Conservation (phyloP, 2,113 vertebrate species). For the Casuarius casuarius region DNA sequence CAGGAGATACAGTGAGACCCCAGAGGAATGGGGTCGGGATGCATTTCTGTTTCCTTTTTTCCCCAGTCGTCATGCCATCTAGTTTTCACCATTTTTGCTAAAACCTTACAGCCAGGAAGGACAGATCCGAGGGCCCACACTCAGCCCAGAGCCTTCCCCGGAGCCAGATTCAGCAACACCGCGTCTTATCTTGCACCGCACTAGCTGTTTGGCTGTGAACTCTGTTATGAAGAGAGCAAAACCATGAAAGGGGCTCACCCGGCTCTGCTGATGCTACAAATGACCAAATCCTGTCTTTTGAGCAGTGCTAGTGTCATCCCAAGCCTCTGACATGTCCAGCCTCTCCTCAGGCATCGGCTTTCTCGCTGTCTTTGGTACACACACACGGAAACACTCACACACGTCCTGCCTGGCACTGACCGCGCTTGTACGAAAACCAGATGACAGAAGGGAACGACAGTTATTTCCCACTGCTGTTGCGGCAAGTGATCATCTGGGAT, state of each 20-base stretch:
- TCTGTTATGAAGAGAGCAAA: background rate
- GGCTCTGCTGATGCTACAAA: background rate
- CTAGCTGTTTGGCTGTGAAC: background rate
- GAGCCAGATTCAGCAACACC: too few species aligned
- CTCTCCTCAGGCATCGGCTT: background rate
- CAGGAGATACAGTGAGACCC: background rate
- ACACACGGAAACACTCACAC: too few species aligned
- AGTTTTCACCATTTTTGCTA: background rate
- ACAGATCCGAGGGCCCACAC: background rate
- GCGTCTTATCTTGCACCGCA: background rate
- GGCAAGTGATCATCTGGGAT: background rate
- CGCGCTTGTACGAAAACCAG: fast-evolving
- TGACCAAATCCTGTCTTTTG: background rate
- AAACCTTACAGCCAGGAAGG: background rate
- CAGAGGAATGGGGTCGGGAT: background rate
- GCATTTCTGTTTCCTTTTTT: background rate
- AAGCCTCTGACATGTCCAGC: background rate
- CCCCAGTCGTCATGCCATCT: background rate
- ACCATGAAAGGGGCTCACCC: background rate
- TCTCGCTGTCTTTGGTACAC: background rate
- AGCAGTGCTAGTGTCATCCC: background rate
- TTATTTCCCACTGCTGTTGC: background rate
- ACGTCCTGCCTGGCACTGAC: fast-evolving
- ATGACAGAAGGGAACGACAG: fast-evolving
- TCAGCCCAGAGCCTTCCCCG: background rate